Evolutionary conservation across 2,888 invertebrate species (phyloP).

Genomic region (Acleris holmiana): DNA sequence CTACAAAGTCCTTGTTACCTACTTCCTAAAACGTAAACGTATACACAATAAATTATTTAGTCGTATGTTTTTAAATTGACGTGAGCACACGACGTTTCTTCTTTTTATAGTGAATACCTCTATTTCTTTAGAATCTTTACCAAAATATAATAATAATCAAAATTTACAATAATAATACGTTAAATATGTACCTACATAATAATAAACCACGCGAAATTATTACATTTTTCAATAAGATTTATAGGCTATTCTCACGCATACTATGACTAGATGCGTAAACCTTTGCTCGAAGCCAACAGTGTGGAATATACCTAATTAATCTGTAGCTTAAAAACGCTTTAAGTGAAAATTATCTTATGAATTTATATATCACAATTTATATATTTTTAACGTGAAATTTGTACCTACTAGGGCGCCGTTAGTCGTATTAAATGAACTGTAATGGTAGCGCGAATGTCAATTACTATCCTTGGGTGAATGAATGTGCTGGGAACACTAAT

Average conservation of each 20-base stretch:
- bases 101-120: constrained; percentile 21
- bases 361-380: constrained; percentile 68
- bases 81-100: constrained; percentile 20
- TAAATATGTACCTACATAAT: constrained; percentile 5
- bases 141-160: constrained; percentile 17
- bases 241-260: constrained; percentile 9
- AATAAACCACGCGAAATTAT: background rate
- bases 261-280: constrained; percentile 6
- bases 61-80: constrained; percentile 22
- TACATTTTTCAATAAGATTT: background rate
- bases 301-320: constrained; percentile 47
- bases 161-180: constrained; percentile 15
- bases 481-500: constrained; percentile 47
- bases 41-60: constrained; percentile 29
- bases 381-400: constrained; percentile 73
- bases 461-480: constrained; percentile 68
- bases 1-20: constrained; percentile 59
- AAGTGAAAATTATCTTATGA: constrained; percentile 82
- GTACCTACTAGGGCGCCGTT: constrained; percentile 56
- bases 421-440: constrained; percentile 62
- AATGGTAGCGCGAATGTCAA: constrained; percentile 65
- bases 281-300: constrained; percentile 15
- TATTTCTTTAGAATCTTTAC: constrained; percentile 36
- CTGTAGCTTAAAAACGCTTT: constrained; percentile 79
- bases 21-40: constrained; percentile 49